Evolutionary conservation across 2,797 vertebrate genomes (phyloP), one percentile per base, ranked within the genome.

Genomic region (Xiphorhynchus erythropygius): DNA sequence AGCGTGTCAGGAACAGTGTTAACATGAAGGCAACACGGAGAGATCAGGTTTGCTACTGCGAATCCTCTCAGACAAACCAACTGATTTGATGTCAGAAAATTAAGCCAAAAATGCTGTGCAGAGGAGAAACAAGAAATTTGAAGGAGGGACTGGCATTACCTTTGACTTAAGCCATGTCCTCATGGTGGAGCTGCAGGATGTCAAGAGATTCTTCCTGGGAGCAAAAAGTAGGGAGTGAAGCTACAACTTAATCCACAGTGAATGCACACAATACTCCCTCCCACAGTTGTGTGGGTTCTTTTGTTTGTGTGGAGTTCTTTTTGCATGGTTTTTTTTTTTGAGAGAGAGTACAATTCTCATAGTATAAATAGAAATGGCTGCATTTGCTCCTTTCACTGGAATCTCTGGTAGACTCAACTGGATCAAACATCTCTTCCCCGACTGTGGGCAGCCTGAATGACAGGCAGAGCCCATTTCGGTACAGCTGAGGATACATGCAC

Each of bases 21-120:
- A 49, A n/a, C 18, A 47, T 8, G 39, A 84, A 88, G 37, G 64
- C 56, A 95, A 69, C 47, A 47, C 21, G 25, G 37, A 73, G 41
- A 95, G 74, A 90, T 82, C 84, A 88, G 47, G 91, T 90, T 92
- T 78, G 69, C 81, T 33, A 28, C 57, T 3, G 24, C 69, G 95
- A 97, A 96, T 96, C 80, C 84, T 95, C 73, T 97, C 87, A 94
- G 65, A 30, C 78, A 92, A 93, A 86, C 22, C 37, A 68, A 60
- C 10, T 7, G 46, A 33, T 75, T 32, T 84, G 39, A 60, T 84
- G 35, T 74, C 53, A 84, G 80, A 39, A 90, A 90, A 74, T 41
- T 57, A 93, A 84, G 71, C 7, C 71, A 13, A 15, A 35, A 79
- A 39, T 18, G 5, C 14, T 42, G 69, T 63, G 35, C 33, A 73